Evolutionary conservation across 1,140 invertebrate species (phyloP).

Genomic region (Linepithema humile): DNA sequence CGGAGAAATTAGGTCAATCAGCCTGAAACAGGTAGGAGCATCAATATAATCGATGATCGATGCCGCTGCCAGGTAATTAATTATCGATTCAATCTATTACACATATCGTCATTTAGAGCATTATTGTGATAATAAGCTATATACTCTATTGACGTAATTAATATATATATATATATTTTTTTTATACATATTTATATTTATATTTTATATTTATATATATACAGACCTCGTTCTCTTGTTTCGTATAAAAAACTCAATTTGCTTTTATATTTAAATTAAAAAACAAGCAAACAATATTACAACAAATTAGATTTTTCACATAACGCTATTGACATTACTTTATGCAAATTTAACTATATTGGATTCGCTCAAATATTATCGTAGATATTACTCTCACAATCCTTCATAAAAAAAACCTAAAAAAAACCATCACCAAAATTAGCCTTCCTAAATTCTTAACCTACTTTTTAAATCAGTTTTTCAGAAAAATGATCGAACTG

Average conservation of each 20-base stretch:
- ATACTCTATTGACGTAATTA: background rate
- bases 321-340: too few species aligned
- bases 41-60: slow-evolving; percentile 9
- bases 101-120: background rate
- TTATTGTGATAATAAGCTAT: slow-evolving; percentile 16
- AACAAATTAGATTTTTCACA: too few species aligned
- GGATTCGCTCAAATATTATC: background rate
- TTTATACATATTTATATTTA: too few species aligned
- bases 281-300: too few species aligned
- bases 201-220: too few species aligned
- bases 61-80: background rate
- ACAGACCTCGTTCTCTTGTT: too few species aligned
- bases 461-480: background rate
- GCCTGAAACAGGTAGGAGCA: background rate
- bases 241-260: too few species aligned
- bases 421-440: background rate
- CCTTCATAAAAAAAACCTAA: background rate
- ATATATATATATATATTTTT: too few species aligned
- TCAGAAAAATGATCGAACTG: background rate
- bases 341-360: too few species aligned
- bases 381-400: background rate
- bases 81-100: slow-evolving; percentile 16
- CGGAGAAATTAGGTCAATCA: slow-evolving; percentile 37
- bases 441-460: background rate
- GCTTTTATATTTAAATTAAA: too few species aligned